Evolutionary conservation across 2,888 invertebrate species (phyloP).

Genomic region (Agriopis leucophaearia): DNA sequence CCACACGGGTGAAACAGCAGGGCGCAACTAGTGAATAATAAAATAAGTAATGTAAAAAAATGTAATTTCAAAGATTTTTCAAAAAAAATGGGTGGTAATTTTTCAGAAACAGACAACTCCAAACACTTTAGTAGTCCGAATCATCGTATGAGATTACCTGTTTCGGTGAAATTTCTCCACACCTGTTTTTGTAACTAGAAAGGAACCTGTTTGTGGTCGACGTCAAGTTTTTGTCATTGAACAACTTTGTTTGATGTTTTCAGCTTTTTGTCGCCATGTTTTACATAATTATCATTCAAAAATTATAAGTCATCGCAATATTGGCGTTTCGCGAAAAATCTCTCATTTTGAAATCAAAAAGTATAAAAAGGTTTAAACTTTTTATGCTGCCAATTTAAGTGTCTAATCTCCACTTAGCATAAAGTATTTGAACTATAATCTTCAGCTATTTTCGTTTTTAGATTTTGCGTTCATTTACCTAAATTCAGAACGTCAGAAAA

Average conservation of each 20-base stretch:
- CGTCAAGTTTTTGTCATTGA: constrained; percentile 30
- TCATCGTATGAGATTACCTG: neutral
- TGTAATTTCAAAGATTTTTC: too few species aligned
- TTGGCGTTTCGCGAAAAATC: neutral
- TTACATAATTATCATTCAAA: constrained; percentile 5
- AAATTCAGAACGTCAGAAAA: neutral
- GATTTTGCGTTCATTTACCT: neutral
- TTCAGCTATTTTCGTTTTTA: neutral
- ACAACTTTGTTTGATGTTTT: constrained; percentile 33
- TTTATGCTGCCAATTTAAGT: neutral
- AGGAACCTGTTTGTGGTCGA: constrained; percentile 31
- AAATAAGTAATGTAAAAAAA: too few species aligned
- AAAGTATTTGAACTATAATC: neutral
- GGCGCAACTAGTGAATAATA: too few species aligned
- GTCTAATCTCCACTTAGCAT: neutral
- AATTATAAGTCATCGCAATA: neutral
- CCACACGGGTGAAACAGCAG: too few species aligned
- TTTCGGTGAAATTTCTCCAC: constrained; percentile 32
- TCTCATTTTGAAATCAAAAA: neutral
- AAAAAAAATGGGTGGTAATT: neutral
- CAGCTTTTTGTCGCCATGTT: constrained; percentile 16
- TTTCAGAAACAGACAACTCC: neutral
- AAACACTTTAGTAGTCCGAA: neutral
- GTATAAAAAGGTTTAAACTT: neutral
- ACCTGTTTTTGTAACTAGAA: constrained; percentile 28